A percentile compares a stretch with the other conserved stretches of the same genome.
Conservation (phyloP, 2,113 vertebrate genomes). For the Embiotoca jacksoni region DNA sequence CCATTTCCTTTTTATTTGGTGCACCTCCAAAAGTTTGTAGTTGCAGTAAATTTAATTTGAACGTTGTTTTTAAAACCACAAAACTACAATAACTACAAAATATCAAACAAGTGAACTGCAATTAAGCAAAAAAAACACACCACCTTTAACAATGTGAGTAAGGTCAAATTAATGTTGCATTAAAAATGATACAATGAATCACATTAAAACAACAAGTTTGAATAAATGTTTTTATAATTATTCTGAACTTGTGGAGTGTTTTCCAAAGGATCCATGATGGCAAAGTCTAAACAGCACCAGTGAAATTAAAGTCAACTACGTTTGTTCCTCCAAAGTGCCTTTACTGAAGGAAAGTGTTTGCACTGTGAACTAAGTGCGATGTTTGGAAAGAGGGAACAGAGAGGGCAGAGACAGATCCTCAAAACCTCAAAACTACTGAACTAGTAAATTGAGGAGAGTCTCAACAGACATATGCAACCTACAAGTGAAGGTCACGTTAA, state of each 20-base stretch:
- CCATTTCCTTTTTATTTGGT: neutral
- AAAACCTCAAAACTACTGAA: neutral
- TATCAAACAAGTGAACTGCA: neutral
- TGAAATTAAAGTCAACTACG: neutral
- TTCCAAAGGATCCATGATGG: neutral
- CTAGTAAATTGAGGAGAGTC: neutral
- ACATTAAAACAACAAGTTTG: neutral
- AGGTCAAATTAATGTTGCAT: neutral
- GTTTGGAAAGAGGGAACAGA: neutral
- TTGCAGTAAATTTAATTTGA: neutral
- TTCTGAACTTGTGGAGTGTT: neutral
- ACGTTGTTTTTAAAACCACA: neutral
- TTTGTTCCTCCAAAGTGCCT: neutral
- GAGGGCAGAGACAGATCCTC: neutral
- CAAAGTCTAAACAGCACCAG: neutral
- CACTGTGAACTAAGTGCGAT: neutral
- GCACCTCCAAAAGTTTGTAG: neutral
- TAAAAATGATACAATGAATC: constrained; percentile 7
- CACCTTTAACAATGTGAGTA: neutral
- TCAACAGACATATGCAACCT: neutral
- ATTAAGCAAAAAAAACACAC: neutral
- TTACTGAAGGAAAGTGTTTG: neutral
- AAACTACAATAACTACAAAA: neutral
- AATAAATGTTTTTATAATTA: neutral
- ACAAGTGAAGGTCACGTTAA: neutral